Conservation (phyloP, 2,113 vertebrate species). For the Xiphophorus maculatus region DNA sequence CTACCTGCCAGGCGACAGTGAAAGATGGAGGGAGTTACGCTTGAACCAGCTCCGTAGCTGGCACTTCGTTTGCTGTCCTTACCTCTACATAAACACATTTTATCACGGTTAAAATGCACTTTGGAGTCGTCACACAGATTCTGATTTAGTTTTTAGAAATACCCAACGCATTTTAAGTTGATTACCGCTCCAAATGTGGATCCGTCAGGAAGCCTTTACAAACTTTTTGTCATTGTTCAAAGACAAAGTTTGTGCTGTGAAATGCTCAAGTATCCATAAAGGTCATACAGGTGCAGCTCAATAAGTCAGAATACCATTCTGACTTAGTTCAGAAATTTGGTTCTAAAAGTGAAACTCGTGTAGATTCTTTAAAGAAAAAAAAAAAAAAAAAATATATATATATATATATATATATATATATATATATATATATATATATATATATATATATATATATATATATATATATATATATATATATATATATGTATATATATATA, state of each 20-base stretch:
- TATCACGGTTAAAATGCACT: background rate
- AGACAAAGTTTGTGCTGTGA: slow-evolving; percentile 44
- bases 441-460: too few relatives aligned
- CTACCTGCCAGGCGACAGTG: slow-evolving; percentile 26
- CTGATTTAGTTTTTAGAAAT: background rate
- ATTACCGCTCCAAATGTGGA: background rate
- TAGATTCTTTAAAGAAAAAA: too few relatives aligned
- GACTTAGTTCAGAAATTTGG: background rate
- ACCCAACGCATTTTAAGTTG: background rate
- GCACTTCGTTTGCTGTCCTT: slow-evolving; percentile 4
- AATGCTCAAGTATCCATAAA: slow-evolving; percentile 11
- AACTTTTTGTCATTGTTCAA: background rate
- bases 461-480: too few relatives aligned
- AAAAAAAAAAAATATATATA: too few relatives aligned
- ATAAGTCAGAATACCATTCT: background rate
- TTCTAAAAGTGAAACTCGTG: background rate
- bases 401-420: too few relatives aligned
- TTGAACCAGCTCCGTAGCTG: slow-evolving; percentile 14
- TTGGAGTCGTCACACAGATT: slow-evolving; percentile 18
- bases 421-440: too few relatives aligned
- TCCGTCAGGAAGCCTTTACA: slow-evolving; percentile 14
- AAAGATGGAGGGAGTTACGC: background rate
- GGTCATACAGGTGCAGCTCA: background rate
- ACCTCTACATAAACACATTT: slow-evolving; percentile 25
- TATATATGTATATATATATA: too few relatives aligned